Conservation (phyloP, 2,888 invertebrate genomes). For the Mycalesis mineus region DNA sequence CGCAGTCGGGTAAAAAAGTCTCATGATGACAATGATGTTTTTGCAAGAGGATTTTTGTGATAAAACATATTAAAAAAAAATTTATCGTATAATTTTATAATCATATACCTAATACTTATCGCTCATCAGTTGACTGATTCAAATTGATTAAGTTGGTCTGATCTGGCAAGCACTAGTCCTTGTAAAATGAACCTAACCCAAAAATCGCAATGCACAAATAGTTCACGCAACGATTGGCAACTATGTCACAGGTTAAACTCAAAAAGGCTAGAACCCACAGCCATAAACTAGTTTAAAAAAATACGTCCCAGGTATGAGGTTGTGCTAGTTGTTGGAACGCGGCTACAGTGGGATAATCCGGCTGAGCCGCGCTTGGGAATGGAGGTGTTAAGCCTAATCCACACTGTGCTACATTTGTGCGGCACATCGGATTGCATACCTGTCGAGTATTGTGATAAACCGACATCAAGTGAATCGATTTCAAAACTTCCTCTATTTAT, state of each 20-base stretch:
- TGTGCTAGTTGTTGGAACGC: neutral
- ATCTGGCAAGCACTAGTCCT: too few species aligned
- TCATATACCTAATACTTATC: too few species aligned
- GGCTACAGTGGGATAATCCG: constrained; percentile 1
- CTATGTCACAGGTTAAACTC: neutral
- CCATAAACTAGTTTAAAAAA: neutral
- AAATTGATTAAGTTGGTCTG: too few species aligned
- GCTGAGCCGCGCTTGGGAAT: neutral
- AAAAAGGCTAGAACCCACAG: neutral
- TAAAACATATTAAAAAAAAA: too few species aligned
- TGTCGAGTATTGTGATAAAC: neutral
- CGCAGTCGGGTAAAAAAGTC: too few species aligned
- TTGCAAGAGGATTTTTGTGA: too few species aligned
- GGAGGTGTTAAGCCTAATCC: constrained; percentile 4
- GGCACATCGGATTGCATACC: neutral
- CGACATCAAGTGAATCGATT: neutral
- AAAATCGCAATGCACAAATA: too few species aligned
- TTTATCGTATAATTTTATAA: too few species aligned
- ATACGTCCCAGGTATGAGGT: neutral
- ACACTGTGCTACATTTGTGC: neutral
- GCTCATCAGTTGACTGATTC: too few species aligned
- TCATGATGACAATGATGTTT: too few species aligned
- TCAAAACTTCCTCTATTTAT: neutral
- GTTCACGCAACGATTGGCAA: neutral
- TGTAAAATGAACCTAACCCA: too few species aligned